Evolutionary conservation across 2,797 vertebrate species (phyloP).

Genomic region (Xiphorhynchus erythropygius): DNA sequence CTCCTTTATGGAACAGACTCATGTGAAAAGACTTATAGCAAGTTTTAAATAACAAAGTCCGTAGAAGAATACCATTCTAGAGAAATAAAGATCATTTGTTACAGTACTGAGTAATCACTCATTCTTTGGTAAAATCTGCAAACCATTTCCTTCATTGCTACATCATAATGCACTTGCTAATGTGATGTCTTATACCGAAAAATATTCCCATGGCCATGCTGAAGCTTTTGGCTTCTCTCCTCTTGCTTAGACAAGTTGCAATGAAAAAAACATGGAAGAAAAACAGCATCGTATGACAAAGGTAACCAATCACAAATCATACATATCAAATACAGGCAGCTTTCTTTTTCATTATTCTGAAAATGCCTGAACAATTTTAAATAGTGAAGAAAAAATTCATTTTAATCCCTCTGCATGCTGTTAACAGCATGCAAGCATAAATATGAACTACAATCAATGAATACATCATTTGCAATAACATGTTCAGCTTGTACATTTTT

Average conservation of each 20-base stretch:
- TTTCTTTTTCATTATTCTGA: neutral
- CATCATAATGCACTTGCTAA: neutral
- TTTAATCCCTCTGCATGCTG: neutral
- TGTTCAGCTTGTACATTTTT: neutral
- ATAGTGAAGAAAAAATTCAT: neutral
- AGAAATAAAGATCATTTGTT: neutral
- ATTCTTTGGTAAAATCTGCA: neutral
- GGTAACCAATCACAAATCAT: neutral
- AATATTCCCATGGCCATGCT: neutral
- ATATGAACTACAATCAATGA: neutral
- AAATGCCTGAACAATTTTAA: neutral
- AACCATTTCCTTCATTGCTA: neutral
- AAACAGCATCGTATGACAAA: neutral
- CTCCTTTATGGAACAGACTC: neutral
- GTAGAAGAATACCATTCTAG: neutral
- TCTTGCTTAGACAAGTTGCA: neutral
- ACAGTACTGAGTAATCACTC: neutral
- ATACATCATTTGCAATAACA: neutral
- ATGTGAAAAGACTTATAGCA: neutral
- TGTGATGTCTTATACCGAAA: neutral
- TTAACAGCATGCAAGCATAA: neutral
- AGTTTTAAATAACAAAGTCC: neutral
- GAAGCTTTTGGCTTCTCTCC: neutral
- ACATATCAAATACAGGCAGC: rapidly evolving
- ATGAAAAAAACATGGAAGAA: neutral